phyloP scores from a whole-genome alignment of 2,888 invertebrate species.

The Dermolepida albohirtum region DNA sequence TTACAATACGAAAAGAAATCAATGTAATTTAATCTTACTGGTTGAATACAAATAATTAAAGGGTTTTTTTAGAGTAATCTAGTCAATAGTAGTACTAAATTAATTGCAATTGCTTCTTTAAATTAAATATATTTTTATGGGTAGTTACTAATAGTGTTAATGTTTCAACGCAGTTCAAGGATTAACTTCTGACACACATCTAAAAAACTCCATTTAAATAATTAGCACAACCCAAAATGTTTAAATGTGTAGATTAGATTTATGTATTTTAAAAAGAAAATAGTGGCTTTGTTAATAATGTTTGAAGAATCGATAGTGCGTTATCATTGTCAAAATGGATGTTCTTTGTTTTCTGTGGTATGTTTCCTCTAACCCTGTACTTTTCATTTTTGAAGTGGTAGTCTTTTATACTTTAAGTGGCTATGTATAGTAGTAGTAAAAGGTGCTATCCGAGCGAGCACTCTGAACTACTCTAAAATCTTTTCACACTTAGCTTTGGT shows the following conservation, averaged over 20 bases:
- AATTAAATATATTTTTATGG: too few species aligned
- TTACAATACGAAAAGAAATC: too few species aligned
- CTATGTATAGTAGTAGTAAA: constrained; percentile 12
- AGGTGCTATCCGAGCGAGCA: too few species aligned
- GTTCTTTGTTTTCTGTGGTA: constrained; percentile 61
- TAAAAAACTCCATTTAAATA: constrained; percentile 13
- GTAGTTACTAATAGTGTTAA: too few species aligned
- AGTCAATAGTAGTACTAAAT: too few species aligned
- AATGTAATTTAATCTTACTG: too few species aligned
- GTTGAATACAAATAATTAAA: too few species aligned
- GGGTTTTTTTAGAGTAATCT: too few species aligned
- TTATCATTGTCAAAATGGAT: constrained; percentile 59
- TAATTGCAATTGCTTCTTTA: too few species aligned
- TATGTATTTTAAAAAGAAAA: constrained; percentile 54
- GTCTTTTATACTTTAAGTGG: constrained; percentile 19
- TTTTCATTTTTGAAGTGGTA: not conserved
- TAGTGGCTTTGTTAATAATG: constrained; percentile 59
- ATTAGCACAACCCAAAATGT: constrained; percentile 56
- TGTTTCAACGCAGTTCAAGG: too few species aligned
- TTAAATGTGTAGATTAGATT: constrained; percentile 63
- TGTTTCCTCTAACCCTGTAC: constrained; percentile 51
- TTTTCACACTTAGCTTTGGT: too few species aligned
- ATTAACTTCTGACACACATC: not conserved
- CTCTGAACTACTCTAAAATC: too few species aligned
- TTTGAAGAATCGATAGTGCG: constrained; percentile 52